These are phyloP conservation scores for Scortum barcoo DNA, from an alignment of 2,113 vertebrate genomes.

Conservation along the genomic window DNA sequence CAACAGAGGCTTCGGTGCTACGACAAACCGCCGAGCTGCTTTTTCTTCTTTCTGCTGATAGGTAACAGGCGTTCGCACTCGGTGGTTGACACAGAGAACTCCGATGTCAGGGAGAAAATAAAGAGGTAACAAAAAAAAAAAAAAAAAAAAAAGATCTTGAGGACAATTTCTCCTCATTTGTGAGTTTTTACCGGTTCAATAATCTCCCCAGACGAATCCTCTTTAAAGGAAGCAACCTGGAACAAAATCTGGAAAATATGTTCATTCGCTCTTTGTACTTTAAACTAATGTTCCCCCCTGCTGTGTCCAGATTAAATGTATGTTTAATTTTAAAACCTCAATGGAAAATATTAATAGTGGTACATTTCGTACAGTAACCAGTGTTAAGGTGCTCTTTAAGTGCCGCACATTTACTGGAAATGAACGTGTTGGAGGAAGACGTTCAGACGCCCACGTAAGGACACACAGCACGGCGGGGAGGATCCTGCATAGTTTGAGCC, in stretches of 20 bases:
- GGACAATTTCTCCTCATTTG: not conserved
- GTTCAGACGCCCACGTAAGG: not conserved
- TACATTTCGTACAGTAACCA: no score
- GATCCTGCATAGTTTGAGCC: conserved; percentile 35
- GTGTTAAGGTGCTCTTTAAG: no score
- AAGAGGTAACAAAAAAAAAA: not conserved
- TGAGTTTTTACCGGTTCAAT: conserved; percentile 57
- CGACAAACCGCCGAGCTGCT: conserved; percentile 35
- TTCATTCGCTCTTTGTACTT: conserved; percentile 47
- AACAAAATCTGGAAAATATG: conserved; percentile 40
- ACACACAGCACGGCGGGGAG: not conserved
- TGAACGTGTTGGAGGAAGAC: no score
- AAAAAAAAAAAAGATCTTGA: not conserved
- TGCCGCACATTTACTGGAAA: no score
- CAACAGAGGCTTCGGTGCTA: not conserved
- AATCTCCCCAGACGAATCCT: conserved; percentile 65
- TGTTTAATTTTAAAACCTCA: not conserved
- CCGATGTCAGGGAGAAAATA: conserved; percentile 1
- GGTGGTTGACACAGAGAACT: not conserved
- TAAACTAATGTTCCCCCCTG: not conserved
- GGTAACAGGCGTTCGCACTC: conserved; percentile 26
- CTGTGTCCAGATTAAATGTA: not conserved
- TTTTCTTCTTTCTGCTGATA: conserved; percentile 21
- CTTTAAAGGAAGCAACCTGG: conserved; percentile 47
- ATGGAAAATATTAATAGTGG: not conserved